phyloP scores from a whole-genome alignment of 2,888 invertebrate genomes.

The Pristionchus fissidentatus region DNA sequence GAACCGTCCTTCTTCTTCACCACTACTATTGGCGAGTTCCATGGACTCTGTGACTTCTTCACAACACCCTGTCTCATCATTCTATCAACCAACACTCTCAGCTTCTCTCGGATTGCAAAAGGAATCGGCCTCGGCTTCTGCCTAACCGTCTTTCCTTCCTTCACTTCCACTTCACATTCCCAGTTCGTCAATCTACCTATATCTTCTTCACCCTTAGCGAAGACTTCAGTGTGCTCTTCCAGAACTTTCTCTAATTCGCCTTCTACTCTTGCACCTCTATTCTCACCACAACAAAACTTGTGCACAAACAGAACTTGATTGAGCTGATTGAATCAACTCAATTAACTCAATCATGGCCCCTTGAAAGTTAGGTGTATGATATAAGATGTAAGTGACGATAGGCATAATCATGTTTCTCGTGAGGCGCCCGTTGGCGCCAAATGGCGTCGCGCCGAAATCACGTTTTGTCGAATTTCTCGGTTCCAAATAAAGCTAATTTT shows the following conservation, averaged over 20 bases:
- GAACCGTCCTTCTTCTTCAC: constrained; percentile 59
- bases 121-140: constrained; percentile 45
- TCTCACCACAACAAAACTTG: too few species aligned
- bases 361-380: too few species aligned
- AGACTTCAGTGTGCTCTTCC: neutral
- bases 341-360: too few species aligned
- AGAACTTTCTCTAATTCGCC: neutral
- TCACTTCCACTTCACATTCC: neutral
- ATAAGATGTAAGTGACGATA: too few species aligned
- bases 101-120: constrained; percentile 47
- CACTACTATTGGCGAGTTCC: constrained; percentile 51
- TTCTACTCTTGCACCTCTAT: too few species aligned
- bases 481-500: too few species aligned
- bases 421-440: too few species aligned
- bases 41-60: constrained; percentile 46
- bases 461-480: too few species aligned
- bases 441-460: too few species aligned
- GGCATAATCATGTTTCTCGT: too few species aligned
- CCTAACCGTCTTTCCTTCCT: neutral
- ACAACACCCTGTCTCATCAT: constrained; percentile 50
- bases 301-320: too few species aligned
- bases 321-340: too few species aligned
- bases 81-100: constrained; percentile 34
- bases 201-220: neutral
- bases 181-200: neutral